Base-by-base conservation (phyloP, 2,113 vertebrate genomes). In the Plecturocebus donacophilus region DNA sequence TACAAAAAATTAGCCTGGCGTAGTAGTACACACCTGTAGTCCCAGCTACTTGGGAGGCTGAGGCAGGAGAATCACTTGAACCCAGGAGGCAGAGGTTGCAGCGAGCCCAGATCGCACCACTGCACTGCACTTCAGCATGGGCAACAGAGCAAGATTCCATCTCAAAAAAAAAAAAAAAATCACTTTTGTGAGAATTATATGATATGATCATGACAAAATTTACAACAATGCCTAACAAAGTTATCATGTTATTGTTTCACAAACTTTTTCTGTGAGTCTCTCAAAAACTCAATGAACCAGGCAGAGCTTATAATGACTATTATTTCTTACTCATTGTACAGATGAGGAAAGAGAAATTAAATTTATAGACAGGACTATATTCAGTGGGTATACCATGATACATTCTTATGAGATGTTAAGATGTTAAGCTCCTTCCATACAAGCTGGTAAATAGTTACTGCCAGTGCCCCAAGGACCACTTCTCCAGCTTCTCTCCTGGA, bases 341-440 rank as follows among this genome's bases (percentile, higher is more conserved):
- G 38, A 77, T 83, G 7, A 93, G 8, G 6, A 96, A 87, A 95
- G 9, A 82, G 3, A 91, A 96, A 82, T 89, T 93, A 86, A 95
- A 83, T 75, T 54, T 25, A 97, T 17, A 95, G 3, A 93, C 20
- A 93, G 38, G 9, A 25, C 54, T 76, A 35, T 66, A 49, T 86
- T 90, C 73, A 96, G 32, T 45, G 32, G 9, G 13, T 32, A 75
- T 58, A 54, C 9, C 86, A 38, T 76, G 6, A 4, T 32, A 64
- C 2, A 54, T 49, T 80, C 32, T 82, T 38, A 77, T 2, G 23
- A 86, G 32, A 16, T 91, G 17, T 86, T 82, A 93, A 87, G 56
- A 75, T 52, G n/a, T 58, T 86, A 35, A 82, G 86, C n/a, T 45
- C 87, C 3, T 87, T 70, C 17, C 68, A 68, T 20, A 64, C 5